These are phyloP conservation scores for Chelmon rostratus DNA, from an alignment of 2,797 vertebrate genomes.

Conservation along the genomic window DNA sequence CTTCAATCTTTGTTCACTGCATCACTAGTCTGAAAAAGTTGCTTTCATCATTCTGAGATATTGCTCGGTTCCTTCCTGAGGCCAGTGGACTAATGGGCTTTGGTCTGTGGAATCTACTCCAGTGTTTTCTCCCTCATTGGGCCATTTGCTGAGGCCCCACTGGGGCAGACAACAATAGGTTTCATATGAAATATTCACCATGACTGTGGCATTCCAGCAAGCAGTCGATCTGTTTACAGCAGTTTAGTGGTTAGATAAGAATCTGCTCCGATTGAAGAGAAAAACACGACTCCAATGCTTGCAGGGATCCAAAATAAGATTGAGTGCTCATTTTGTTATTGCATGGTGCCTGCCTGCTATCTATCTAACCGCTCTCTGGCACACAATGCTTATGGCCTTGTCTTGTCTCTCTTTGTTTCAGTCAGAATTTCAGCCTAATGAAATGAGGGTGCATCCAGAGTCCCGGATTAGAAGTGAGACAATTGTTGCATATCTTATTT, in stretches of 20 bases:
- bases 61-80: slow-evolving; percentile 74
- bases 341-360: slow-evolving; percentile 53
- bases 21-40: slow-evolving; percentile 60
- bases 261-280: slow-evolving; percentile 60
- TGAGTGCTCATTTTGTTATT: slow-evolving; percentile 64
- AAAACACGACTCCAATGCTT: slow-evolving; percentile 53
- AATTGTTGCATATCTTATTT: slow-evolving; percentile 61
- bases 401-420: slow-evolving; percentile 62
- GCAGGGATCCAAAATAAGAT: slow-evolving; percentile 67
- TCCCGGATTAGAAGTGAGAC: slow-evolving; percentile 54
- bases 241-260: slow-evolving; percentile 73
- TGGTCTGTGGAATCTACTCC: slow-evolving; percentile 68
- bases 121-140: slow-evolving; percentile 69
- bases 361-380: slow-evolving; percentile 54
- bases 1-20: slow-evolving; percentile 57
- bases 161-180: slow-evolving; percentile 75
- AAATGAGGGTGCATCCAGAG: slow-evolving; percentile 58
- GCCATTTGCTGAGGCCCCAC: slow-evolving; percentile 73
- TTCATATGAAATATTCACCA: slow-evolving; percentile 78
- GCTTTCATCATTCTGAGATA: slow-evolving; percentile 80
- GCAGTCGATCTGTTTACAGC: slow-evolving; percentile 62
- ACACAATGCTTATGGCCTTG: slow-evolving; percentile 46
- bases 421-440: slow-evolving; percentile 59
- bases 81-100: slow-evolving; percentile 76
- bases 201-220: slow-evolving; percentile 68